Evolutionary conservation across 2,113 vertebrate genomes (phyloP).

Genomic region (Eonycteris spelaea): DNA sequence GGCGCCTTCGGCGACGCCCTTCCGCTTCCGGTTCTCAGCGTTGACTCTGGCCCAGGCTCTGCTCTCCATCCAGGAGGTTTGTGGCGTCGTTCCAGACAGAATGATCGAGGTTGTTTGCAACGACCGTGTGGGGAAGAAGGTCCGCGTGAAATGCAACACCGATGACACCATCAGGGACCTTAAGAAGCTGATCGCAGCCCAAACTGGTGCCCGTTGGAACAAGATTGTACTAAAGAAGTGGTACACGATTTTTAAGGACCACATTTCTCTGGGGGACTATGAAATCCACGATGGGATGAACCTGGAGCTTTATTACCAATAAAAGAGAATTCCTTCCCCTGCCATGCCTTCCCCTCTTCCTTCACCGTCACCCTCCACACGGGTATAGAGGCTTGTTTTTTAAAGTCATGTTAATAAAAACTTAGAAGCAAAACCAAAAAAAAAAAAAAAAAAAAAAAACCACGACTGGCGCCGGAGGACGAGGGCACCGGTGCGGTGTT

Average conservation of each 20-base stretch:
- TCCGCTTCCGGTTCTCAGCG: conserved; percentile 58
- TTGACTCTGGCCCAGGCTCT: accelerated
- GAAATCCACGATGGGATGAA: conserved; percentile 98
- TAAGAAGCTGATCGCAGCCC: conserved; percentile 94
- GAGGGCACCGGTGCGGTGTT: too few species aligned
- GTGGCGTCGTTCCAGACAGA: conserved; percentile 38
- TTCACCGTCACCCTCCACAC: neutral
- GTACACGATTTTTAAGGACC: conserved; percentile 98
- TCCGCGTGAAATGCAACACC: conserved; percentile 95
- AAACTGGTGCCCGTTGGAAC: conserved; percentile 93
- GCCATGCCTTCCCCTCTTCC: neutral
- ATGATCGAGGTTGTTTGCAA: conserved; percentile 98
- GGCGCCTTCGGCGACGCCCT: neutral
- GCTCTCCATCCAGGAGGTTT: neutral
- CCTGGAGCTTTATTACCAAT: conserved; percentile 96
- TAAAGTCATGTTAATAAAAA: conserved; percentile 67
- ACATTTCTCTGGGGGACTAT: conserved; percentile 93
- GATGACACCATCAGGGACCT: conserved; percentile 93
- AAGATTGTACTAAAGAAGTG: conserved; percentile 97
- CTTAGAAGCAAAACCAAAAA: neutral
- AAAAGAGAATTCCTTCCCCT: conserved; percentile 51
- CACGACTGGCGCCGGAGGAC: too few species aligned
- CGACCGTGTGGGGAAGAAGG: conserved; percentile 94
- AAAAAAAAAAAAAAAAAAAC: too few species aligned
- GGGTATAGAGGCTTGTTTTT: conserved; percentile 56